A percentile compares a stretch with the other conserved stretches of the same genome.
Conservation (phyloP, 2,888 invertebrate species). For the Philereme transversata region DNA sequence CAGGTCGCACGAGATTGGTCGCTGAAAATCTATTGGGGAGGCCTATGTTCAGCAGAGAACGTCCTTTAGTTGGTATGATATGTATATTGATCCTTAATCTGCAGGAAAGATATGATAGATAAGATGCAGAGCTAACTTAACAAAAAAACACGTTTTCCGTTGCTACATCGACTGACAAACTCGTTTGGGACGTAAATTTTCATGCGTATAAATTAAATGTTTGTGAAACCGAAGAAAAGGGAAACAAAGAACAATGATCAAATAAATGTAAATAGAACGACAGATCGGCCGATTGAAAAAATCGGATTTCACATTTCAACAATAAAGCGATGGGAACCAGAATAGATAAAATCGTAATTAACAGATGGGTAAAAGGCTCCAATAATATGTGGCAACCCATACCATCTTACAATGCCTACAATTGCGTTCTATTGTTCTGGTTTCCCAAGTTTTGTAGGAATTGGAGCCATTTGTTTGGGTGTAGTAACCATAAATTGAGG, state of each 20-base stretch:
- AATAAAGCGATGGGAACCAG: conserved; percentile 44
- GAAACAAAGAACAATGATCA: conserved; percentile 24
- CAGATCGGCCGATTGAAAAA: conserved; percentile 41
- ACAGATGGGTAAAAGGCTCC: conserved; percentile 36
- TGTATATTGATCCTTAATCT: too few species aligned
- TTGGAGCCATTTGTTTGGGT: conserved; percentile 29
- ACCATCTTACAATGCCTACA: conserved; percentile 34
- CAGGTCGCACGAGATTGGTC: too few species aligned
- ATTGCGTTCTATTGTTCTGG: conserved; percentile 33
- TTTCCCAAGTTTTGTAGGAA: conserved; percentile 35
- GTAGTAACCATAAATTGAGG: conserved; percentile 34
- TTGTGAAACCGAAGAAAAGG: conserved; percentile 15
- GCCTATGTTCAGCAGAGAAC: too few species aligned
- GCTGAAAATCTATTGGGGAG: too few species aligned
- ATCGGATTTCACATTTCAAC: conserved; percentile 44
- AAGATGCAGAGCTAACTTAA: too few species aligned
- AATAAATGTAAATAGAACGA: conserved; percentile 19
- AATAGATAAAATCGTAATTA: conserved; percentile 45
- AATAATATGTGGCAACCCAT: conserved; percentile 32
- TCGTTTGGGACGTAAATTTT: too few species aligned
- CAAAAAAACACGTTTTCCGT: too few species aligned
- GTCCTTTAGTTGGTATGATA: too few species aligned
- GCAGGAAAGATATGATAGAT: too few species aligned
- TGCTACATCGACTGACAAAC: too few species aligned
- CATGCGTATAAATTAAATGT: conserved; percentile 1